Base-by-base conservation (phyloP, 2,113 vertebrate genomes). In the Columbina picui region DNA sequence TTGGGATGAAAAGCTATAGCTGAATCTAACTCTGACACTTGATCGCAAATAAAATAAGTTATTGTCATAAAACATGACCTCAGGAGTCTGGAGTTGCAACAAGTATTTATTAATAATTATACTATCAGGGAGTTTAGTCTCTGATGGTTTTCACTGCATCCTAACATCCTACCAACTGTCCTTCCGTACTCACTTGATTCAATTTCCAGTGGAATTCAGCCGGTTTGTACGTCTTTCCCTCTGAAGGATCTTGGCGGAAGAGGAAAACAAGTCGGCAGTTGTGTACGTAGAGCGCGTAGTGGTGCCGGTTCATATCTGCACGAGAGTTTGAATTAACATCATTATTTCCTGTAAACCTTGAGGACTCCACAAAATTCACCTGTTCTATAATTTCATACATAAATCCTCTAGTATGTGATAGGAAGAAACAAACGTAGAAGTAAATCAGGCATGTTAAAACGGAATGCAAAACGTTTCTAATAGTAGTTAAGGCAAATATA, bases 181-280 rank as follows among this genome's bases (percentile, higher is more conserved):
- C 47, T 10, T 20, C 25, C 53, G 47, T 22, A 84, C 98, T 92
- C 73, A 99, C 99, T 98, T 99, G 99, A n/a, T 99, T 98, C 0
- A 99, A 93, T 53, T 99, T 99, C 99, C 99, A 99, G 98, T 99
- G 99, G 74, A 99, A 99, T 85, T 99, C 99, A 0, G 99, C 99
- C 11, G 99, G 99, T 90, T 98, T 99, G 97, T 99, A 99, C 15
- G 97, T 98, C 76, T 99, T 99, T 0, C 98, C 98, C 89, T 98
- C 98, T 0, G 98, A 97, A 7, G 99, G 98, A 2, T 99, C 99
- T 95, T 99, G 99, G 32, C 99, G 99, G 77, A 99, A 98, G 45
- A 99, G 99, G 87, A 99, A 98, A 21, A 99, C 98, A 5, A 99
- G 98, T 12, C 99, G 98, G 95, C 99, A 99, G 97, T 98, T 99